phyloP scores from a whole-genome alignment of 2,113 vertebrate genomes.

The Sapajus apella region DNA sequence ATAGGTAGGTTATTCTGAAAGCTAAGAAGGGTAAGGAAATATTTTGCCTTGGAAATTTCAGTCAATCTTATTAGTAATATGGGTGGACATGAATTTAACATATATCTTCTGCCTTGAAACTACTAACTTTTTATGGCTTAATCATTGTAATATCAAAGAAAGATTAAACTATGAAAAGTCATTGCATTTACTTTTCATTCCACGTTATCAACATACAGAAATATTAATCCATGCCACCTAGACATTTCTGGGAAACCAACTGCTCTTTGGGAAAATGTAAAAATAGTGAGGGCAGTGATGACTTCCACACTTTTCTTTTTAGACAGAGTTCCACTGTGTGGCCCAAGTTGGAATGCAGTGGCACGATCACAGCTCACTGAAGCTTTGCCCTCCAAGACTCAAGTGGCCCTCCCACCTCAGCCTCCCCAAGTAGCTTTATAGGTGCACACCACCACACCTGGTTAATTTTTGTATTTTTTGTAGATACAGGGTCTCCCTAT shows the following conservation, averaged over 20 bases:
- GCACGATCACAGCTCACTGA: too few species aligned
- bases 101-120: not conserved
- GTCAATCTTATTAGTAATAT: not conserved
- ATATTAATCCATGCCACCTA: constrained; percentile 12
- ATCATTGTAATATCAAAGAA: constrained; percentile 6
- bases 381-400: too few species aligned
- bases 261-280: not conserved
- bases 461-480: too few species aligned
- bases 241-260: constrained; percentile 54
- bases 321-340: too few species aligned
- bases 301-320: not conserved
- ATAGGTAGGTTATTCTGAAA: not conserved
- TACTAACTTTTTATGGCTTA: constrained; percentile 13
- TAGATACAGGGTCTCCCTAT: too few species aligned
- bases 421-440: too few species aligned
- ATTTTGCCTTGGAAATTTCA: constrained; percentile 32
- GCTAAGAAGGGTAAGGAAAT: constrained; percentile 15
- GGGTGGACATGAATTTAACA: not conserved
- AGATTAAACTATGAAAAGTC: not conserved
- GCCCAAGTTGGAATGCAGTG: too few species aligned
- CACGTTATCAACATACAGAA: not conserved
- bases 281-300: not conserved
- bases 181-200: constrained; percentile 31
- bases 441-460: too few species aligned
- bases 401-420: too few species aligned